Percentiles rank a stretch among this genome's conserved stretches.
Conservation (phyloP, 2,888 invertebrate species). For the Drosophila silvestris region DNA sequence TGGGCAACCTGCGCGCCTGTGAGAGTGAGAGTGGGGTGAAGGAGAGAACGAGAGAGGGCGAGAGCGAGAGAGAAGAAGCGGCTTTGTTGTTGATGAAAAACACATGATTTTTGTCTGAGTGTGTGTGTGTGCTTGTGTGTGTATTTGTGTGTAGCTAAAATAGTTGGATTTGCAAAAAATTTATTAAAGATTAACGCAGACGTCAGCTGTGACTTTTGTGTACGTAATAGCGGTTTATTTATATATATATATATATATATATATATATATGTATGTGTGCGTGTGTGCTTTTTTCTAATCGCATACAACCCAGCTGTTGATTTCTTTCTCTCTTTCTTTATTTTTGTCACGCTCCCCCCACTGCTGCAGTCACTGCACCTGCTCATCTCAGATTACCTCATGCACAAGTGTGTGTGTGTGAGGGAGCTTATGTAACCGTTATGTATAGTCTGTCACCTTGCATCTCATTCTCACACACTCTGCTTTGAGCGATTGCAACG, state of each 20-base stretch:
- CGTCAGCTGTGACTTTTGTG: conserved; percentile 45
- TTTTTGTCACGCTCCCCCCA: not conserved
- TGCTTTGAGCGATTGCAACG: conserved; percentile 40
- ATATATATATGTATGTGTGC: not conserved
- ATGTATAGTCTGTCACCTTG: conserved; percentile 40
- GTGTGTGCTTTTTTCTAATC: conserved; percentile 17
- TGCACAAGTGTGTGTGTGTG: conserved; percentile 31
- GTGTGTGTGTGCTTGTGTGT: conserved; percentile 8
- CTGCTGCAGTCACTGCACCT: conserved; percentile 6
- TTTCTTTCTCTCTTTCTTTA: conserved; percentile 39
- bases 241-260: not conserved
- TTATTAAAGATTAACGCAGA: conserved; percentile 38
- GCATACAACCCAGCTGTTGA: conserved; percentile 51
- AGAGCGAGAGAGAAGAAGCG: conserved; percentile 7
- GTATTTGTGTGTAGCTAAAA: conserved; percentile 42
- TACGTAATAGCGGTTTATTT: not conserved
- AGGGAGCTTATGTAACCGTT: conserved; percentile 59
- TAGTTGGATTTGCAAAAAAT: conserved; percentile 49
- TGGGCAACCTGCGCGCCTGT: conserved; percentile 65
- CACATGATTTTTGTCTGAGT: conserved; percentile 71
- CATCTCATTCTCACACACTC: conserved; percentile 1
- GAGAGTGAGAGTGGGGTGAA: conserved; percentile 53
- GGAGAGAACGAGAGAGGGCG: conserved; percentile 5
- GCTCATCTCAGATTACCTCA: conserved; percentile 63
- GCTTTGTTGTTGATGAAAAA: conserved; percentile 71